Conservation (phyloP, 2,888 invertebrate species). For the Agonum fuliginosum region DNA sequence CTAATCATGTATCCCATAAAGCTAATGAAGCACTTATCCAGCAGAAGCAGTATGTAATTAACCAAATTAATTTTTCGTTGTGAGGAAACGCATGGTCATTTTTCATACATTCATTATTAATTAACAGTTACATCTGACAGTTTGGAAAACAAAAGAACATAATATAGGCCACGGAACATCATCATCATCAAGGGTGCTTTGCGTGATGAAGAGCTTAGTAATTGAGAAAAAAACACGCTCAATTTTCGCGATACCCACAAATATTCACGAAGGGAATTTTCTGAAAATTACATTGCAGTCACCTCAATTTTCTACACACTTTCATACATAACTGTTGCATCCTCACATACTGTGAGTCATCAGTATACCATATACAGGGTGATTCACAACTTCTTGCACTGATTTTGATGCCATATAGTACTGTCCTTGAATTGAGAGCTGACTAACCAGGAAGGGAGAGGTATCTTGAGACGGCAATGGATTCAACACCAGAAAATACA, state of each 20-base stretch:
- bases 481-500: no score
- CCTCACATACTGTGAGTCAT: no score
- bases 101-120: slow-evolving; percentile 43
- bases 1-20: slow-evolving; percentile 36
- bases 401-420: no score
- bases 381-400: no score
- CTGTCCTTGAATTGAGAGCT: no score
- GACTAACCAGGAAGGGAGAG: no score
- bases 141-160: slow-evolving; percentile 54
- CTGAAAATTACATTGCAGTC: no score
- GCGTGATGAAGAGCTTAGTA: slow-evolving; percentile 32
- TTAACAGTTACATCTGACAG: slow-evolving; percentile 46
- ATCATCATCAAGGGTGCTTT: slow-evolving; percentile 46
- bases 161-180: slow-evolving; percentile 36
- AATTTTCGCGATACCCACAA: neutral
- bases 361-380: no score
- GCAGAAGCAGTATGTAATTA: slow-evolving; percentile 26
- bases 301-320: no score
- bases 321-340: no score
- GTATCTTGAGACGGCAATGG: no score
- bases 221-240: neutral
- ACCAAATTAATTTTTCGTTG: slow-evolving; percentile 31
- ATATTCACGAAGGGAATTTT: neutral
- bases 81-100: slow-evolving; percentile 23
- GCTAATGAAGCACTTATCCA: slow-evolving; percentile 43